A percentile compares a stretch with the other conserved stretches of the same genome.
Conservation (phyloP, 2,113 vertebrate species). For the Pteropus alecto region DNA sequence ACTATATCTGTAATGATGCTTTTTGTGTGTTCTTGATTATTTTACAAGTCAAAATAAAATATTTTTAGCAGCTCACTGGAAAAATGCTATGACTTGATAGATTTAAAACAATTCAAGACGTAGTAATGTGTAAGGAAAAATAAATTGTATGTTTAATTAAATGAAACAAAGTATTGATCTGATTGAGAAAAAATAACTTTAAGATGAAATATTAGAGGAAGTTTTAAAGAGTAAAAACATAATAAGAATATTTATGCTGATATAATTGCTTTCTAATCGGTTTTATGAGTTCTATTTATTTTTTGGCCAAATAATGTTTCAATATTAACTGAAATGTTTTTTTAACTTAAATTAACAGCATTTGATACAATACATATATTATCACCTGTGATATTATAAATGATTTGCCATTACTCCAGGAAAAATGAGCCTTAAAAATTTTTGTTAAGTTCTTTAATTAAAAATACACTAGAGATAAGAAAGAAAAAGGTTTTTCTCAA, state of each 20-base stretch:
- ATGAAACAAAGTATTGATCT: neutral
- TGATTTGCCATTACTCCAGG: neutral
- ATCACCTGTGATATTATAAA: neutral
- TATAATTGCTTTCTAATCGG: neutral
- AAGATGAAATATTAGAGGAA: neutral
- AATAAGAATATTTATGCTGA: neutral
- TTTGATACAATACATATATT: neutral
- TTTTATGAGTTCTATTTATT: conserved; percentile 22
- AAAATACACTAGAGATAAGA: conserved; percentile 18
- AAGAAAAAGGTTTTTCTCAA: conserved; percentile 32
- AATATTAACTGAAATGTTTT: neutral
- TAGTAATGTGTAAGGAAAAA: conserved; percentile 30
- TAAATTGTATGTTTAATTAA: neutral
- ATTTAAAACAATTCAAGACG: neutral
- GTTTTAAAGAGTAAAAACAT: neutral
- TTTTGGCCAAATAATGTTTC: conserved; percentile 29
- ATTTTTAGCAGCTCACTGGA: neutral
- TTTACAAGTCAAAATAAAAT: conserved; percentile 44
- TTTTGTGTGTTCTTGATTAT: neutral
- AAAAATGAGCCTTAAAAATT: conserved; percentile 3
- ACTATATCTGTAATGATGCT: neutral
- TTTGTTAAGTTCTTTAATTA: conserved; percentile 29
- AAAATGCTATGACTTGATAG: neutral
- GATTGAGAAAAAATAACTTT: neutral
- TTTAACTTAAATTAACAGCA: conserved; percentile 19